Percentiles rank a stretch among this genome's conserved stretches.
Evolutionary conservation across 2,888 invertebrate species (phyloP).

Genomic region (Limnephilus lunatus): DNA sequence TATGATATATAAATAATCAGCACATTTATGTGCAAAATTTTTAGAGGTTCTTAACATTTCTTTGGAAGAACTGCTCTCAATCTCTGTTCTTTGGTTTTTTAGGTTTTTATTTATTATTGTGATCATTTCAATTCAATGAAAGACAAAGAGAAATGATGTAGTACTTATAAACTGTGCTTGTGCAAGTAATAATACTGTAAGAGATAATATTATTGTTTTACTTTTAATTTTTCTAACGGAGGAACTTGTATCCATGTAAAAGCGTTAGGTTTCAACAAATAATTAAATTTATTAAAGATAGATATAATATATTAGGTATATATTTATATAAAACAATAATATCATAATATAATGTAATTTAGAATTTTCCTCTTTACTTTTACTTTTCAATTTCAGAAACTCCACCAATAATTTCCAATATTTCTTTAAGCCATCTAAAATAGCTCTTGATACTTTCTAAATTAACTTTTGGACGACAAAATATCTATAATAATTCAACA

Average conservation of each 20-base stretch:
- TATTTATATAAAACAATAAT: slow-evolving; percentile 5
- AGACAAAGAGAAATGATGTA: background rate
- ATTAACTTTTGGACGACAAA: slow-evolving; percentile 11
- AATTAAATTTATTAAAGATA: background rate
- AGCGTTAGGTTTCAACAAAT: background rate
- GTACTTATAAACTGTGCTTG: background rate
- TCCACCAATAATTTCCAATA: background rate
- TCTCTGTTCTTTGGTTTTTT: background rate
- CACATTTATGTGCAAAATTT: background rate
- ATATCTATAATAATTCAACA: slow-evolving; percentile 21
- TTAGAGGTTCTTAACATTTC: background rate
- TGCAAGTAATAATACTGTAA: background rate
- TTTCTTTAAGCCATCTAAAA: background rate
- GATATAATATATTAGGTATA: background rate
- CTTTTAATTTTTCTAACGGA: slow-evolving; percentile 3
- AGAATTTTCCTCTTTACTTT: slow-evolving; percentile 29
- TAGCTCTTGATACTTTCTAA: background rate
- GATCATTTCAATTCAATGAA: background rate
- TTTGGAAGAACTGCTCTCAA: background rate
- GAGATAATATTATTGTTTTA: background rate
- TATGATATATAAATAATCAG: background rate
- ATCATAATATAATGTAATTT: slow-evolving; percentile 24
- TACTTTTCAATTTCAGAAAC: slow-evolving; percentile 11
- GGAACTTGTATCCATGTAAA: slow-evolving; percentile 13
- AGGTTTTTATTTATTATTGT: background rate